Evolutionary conservation across 2,888 invertebrate genomes (phyloP).

Genomic region (Myopa tessellatipennis): DNA sequence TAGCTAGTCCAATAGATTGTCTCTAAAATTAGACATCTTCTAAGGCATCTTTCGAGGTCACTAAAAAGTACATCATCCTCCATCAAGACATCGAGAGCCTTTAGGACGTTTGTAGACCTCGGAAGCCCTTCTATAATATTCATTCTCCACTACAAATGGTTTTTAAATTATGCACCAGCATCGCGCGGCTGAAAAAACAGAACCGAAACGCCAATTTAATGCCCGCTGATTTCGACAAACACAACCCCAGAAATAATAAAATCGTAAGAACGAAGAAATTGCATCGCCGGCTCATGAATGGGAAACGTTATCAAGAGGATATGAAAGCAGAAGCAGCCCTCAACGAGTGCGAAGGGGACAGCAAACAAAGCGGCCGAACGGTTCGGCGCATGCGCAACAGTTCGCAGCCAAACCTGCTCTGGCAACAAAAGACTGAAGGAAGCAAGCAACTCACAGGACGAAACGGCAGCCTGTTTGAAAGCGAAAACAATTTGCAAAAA

Average conservation of each 20-base stretch:
- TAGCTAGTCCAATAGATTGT: no score
- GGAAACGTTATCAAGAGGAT: background rate
- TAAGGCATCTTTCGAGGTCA: background rate
- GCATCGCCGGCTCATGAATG: background rate
- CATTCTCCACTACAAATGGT: background rate
- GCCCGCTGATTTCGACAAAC: conserved; percentile 32
- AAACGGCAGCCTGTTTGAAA: conserved; percentile 3
- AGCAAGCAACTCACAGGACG: background rate
- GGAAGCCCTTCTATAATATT: background rate
- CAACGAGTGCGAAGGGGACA: background rate
- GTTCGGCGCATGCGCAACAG: conserved; percentile 24
- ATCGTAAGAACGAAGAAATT: background rate
- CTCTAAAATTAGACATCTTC: background rate
- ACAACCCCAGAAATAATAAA: conserved; percentile 11
- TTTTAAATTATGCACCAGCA: conserved; percentile 10
- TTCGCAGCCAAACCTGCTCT: conserved; percentile 19
- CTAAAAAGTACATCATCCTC: background rate
- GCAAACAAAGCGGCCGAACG: background rate
- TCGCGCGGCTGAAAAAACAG: background rate
- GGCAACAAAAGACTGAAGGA: conserved; percentile 12
- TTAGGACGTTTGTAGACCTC: background rate
- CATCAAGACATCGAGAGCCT: background rate
- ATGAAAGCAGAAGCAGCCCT: background rate
- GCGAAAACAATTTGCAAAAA: conserved; percentile 2
- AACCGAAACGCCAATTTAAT: conserved; percentile 37